phyloP scores from a whole-genome alignment of 2,797 vertebrate species.

The Tenualosa thibaudeaui region DNA sequence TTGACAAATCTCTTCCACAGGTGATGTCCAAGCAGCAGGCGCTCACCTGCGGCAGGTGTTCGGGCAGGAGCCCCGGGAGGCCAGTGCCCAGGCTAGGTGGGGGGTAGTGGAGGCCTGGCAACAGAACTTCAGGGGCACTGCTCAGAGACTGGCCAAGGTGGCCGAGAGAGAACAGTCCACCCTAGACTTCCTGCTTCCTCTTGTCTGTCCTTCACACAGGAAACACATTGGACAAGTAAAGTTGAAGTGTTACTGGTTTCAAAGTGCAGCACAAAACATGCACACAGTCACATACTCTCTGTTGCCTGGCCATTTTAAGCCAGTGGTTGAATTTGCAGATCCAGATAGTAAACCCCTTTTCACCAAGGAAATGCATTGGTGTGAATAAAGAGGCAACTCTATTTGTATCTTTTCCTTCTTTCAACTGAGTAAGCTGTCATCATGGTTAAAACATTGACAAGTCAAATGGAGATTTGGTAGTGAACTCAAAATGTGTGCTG shows the following conservation, averaged over 20 bases:
- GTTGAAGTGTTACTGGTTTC: slow-evolving; percentile 50
- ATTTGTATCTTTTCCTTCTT: background rate
- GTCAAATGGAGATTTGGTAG: background rate
- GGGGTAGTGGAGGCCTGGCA: slow-evolving; percentile 83
- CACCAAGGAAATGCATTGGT: background rate
- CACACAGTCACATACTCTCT: background rate
- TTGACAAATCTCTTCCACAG: slow-evolving; percentile 53
- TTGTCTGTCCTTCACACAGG: slow-evolving; percentile 73
- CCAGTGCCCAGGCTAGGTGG: slow-evolving; percentile 73
- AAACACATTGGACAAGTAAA: slow-evolving; percentile 81
- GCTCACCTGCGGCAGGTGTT: slow-evolving; percentile 77
- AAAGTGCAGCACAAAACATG: background rate
- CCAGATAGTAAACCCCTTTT: too few relatives aligned
- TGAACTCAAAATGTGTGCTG: background rate
- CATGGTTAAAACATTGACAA: background rate
- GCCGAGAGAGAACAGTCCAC: slow-evolving; percentile 72
- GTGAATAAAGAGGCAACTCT: background rate
- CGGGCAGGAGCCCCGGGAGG: slow-evolving; percentile 70
- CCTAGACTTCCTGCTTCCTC: slow-evolving; percentile 77
- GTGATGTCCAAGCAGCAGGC: slow-evolving; percentile 76
- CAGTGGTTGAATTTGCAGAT: background rate
- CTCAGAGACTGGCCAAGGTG: slow-evolving; percentile 75
- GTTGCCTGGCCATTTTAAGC: background rate
- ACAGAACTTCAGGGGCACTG: slow-evolving; percentile 68
- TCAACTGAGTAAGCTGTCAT: background rate